A percentile compares a stretch with the other conserved stretches of the same genome.
These are phyloP conservation scores for Batillaria attramentaria DNA, from an alignment of 1,140 invertebrate species.

Conservation along the genomic window DNA sequence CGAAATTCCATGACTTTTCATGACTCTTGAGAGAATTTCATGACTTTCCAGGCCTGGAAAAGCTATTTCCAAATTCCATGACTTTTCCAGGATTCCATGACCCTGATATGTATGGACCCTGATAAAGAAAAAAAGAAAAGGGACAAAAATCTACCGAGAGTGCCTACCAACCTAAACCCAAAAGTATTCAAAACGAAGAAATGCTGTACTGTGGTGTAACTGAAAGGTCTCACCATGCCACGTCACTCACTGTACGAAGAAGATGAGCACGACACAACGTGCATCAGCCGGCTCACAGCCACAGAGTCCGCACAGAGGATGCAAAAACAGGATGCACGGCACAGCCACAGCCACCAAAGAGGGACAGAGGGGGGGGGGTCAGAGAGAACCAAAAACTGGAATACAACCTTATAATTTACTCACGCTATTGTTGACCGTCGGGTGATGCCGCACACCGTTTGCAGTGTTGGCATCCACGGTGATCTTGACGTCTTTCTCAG, in stretches of 20 bases:
- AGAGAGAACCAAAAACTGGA: slow-evolving; percentile 19
- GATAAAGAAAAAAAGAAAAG: no score
- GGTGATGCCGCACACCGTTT: slow-evolving; percentile 88
- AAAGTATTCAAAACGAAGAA: no score
- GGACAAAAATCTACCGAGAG: no score
- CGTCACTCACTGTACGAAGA: slow-evolving; percentile 32
- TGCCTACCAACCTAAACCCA: no score
- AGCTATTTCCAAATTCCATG: no score
- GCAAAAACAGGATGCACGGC: slow-evolving; percentile 12
- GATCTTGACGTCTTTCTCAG: slow-evolving; percentile 91
- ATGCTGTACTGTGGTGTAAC: no score
- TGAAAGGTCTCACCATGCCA: not conserved
- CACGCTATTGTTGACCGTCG: slow-evolving; percentile 68
- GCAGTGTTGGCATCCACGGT: slow-evolving; percentile 87
- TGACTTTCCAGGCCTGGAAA: no score
- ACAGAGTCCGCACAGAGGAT: not conserved
- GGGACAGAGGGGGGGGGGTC: not conserved
- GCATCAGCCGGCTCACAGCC: not conserved
- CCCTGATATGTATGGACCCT: no score
- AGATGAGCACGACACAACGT: slow-evolving; percentile 7
- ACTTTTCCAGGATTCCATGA: no score
- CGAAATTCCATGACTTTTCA: no score
- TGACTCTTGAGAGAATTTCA: no score
- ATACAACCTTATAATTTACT: slow-evolving; percentile 48
- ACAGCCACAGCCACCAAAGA: not conserved